Evolutionary conservation across 2,888 invertebrate species (phyloP), one percentile per base, ranked within the genome.

Genomic region (Troides oblongomaculatus): DNA sequence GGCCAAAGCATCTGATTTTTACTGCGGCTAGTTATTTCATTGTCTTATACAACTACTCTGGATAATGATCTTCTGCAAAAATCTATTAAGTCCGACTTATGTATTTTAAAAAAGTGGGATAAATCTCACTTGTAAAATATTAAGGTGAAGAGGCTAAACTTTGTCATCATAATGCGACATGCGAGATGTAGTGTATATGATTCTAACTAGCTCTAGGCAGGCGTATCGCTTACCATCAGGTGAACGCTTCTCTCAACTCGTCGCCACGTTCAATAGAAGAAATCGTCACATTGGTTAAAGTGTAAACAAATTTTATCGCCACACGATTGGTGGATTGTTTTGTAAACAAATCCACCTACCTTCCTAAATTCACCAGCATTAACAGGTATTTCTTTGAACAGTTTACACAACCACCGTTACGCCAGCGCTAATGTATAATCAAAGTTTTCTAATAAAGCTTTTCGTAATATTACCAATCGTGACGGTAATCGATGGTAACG

Each of bases 221-320:
- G 39, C 39, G 7, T 39, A 39, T 39, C 39, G 8, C 5, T 39
- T 39, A 39, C 39, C 7, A 39, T 39, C 10, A 39, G 10, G 39
- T 39, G 39, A 39, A 6, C 39, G 39, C 10, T 39, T 39, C 7
- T 7, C 7, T 39, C 21, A 21, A 57, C 57, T 12, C 14, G 4
- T 21, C 8, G 21, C 5, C n/a, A 21, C 18, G 18, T 57, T 21
- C 6, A 18, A 57, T 57, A 57, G 21, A 57, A 14, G 5, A 50
- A 14, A 57, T 23, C 39, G 62, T 66, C 65, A 70, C 53, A 62
- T 25, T 23, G 56, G 50, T 61, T n/a, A 39, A 62, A 66, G 50
- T 70, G 66, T 59, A 70, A 70, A 66, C 70, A 66, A 18, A 43
- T 63, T 36, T 70, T 66, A 70, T 70, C 70, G 66, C 50, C 12